These are phyloP conservation scores for Tholera decimalis DNA, from an alignment of 2,888 invertebrate genomes.

Conservation along the genomic window DNA sequence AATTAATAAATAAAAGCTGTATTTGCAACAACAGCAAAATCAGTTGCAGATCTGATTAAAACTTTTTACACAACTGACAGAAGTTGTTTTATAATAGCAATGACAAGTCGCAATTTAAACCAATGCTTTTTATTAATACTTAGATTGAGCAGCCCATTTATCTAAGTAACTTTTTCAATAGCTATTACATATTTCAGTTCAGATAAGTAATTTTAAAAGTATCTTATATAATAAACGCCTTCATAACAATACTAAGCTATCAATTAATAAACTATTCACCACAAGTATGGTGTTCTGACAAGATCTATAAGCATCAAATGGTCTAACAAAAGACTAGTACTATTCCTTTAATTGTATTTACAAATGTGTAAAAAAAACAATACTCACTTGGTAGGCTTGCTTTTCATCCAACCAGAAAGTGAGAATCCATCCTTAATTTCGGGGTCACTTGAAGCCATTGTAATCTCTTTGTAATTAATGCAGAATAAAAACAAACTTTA, in stretches of 20 bases:
- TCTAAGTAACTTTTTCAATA: background rate
- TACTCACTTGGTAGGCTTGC: conserved; percentile 91
- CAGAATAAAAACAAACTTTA: conserved; percentile 28
- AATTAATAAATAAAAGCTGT: background rate
- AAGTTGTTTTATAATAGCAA: background rate
- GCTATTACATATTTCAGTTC: background rate
- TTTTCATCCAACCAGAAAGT: conserved; percentile 95
- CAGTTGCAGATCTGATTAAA: too few species aligned
- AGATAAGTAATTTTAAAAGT: background rate
- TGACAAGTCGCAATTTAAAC: background rate
- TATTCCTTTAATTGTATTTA: background rate
- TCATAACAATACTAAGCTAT: background rate
- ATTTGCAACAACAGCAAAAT: background rate
- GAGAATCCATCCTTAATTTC: conserved; percentile 92
- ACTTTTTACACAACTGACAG: background rate
- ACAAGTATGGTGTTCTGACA: conserved; percentile 1
- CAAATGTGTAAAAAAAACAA: background rate
- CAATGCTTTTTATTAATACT: background rate
- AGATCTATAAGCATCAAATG: background rate
- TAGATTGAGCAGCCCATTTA: background rate
- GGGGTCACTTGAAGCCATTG: conserved; percentile 90
- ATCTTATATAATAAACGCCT: background rate
- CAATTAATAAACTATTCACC: conserved; percentile 7
- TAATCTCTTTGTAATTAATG: conserved; percentile 47
- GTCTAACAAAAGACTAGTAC: background rate